Evolutionary conservation across 2,797 vertebrate genomes (phyloP), one percentile per base, ranked within the genome.

Genomic region (Falco columbarius): DNA sequence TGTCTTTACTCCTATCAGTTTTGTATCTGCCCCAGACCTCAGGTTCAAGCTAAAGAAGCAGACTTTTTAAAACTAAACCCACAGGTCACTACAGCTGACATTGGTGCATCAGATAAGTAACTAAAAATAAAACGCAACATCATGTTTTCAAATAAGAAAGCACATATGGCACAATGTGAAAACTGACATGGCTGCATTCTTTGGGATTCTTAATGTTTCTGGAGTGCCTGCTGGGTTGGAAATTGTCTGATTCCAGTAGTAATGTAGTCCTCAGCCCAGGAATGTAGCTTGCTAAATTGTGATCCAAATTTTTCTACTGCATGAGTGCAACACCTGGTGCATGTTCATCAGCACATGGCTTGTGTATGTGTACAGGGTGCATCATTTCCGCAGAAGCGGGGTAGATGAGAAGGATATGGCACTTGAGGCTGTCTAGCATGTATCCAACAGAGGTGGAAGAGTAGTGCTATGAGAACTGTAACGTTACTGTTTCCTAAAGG

Each of bases 191-290:
- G 56, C 68, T 90, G 55, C 16, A 7, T 85, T 82, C 49, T 77
- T 68, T 81, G 71, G 36, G 51, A 51, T 79, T 89, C 21, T 1
- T 55, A 76, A 70, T n/a, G 62, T 73, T 13, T 30, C 62, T 84
- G 55, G 42, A 51, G 44, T 86, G 93, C 34, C 73, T 88, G 87
- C 85, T 91, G 80, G 30, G 86, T 86, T 91, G 72, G 40, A 91
- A 63, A 19, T 68, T 61, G 27, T 58, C 36, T 73, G 55, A 42
- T 80, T 82, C 47, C 83, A 68, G 38, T 52, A 71, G 68, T 27
- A 58, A 73, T 27, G 24, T 9, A 54, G n/a, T 42, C 56, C 29
- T 73, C 16, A 34, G 75, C 58, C 23, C 46, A 81, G 67, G 63
- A 95, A 88, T 54, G 51, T 58, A 70, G 70, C 51, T 90, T 93